Percentiles rank a stretch among this genome's conserved stretches.
phyloP scores from a whole-genome alignment of 2,888 invertebrate species.

The Agrochola lychnidis region DNA sequence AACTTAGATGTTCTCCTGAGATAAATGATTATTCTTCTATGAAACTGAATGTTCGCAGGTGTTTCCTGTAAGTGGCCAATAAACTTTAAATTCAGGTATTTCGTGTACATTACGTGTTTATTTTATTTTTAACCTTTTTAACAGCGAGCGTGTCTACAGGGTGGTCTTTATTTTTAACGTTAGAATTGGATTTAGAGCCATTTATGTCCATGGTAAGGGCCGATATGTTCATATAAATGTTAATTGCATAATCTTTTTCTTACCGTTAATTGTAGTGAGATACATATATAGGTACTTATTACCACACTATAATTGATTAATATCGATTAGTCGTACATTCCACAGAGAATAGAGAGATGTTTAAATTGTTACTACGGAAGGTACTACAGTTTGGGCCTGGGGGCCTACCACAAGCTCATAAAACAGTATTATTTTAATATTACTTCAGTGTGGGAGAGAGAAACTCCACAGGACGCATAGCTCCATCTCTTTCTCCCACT shows the following conservation, averaged over 20 bases:
- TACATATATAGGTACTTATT: no score
- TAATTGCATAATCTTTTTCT: neutral
- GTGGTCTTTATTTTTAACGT: conserved; percentile 49
- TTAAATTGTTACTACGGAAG: neutral
- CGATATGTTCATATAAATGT: neutral
- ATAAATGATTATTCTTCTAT: conserved; percentile 33
- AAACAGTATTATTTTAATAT: no score
- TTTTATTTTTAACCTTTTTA: conserved; percentile 75
- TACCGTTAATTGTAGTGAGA: neutral
- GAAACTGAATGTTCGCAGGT: conserved; percentile 73
- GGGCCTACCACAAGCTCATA: no score
- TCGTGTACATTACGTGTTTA: conserved; percentile 76
- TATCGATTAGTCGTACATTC: neutral
- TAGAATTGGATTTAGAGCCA: neutral
- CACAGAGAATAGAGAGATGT: neutral
- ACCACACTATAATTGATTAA: neutral
- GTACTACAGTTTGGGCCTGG: neutral
- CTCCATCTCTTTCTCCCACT: no score
- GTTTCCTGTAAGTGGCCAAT: conserved; percentile 81
- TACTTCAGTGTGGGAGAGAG: no score
- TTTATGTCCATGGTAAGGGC: neutral
- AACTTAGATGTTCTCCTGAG: neutral
- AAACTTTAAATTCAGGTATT: conserved; percentile 79
- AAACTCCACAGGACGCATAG: no score
- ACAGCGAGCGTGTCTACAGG: conserved; percentile 64